These are phyloP conservation scores for Arizona elegans DNA, from an alignment of 2,113 vertebrate species.

Conservation along the genomic window DNA sequence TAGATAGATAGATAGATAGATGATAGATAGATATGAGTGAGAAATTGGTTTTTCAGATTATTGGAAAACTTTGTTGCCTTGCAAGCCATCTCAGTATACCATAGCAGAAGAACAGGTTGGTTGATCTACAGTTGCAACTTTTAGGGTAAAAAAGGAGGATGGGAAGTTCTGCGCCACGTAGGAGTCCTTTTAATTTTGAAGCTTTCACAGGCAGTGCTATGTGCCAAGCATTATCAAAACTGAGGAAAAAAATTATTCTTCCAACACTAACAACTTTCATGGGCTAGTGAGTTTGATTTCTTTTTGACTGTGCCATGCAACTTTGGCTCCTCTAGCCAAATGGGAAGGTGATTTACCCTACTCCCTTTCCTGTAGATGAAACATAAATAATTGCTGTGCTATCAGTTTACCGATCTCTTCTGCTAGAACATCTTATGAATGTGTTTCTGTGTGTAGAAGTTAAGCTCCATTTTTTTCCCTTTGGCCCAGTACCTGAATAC, in stretches of 20 bases:
- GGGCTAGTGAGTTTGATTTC: background rate
- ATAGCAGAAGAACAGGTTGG: background rate
- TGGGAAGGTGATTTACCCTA: background rate
- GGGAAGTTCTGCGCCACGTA: background rate
- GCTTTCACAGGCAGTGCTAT: background rate
- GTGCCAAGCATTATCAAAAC: background rate
- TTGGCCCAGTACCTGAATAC: background rate
- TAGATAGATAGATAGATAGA: background rate
- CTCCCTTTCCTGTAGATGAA: slow-evolving; percentile 1
- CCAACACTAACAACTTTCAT: background rate
- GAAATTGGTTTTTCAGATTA: slow-evolving; percentile 22
- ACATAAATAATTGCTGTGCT: background rate
- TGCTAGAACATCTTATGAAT: background rate
- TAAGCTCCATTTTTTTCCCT: background rate
- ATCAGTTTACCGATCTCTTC: slow-evolving; percentile 18
- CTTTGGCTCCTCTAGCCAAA: background rate
- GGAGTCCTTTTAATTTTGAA: background rate
- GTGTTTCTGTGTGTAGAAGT: background rate
- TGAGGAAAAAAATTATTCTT: background rate
- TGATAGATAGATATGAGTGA: background rate
- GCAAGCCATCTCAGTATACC: slow-evolving; percentile 21
- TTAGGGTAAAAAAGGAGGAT: background rate
- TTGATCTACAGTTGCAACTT: background rate
- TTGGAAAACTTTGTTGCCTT: background rate
- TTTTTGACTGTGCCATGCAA: background rate